Percentiles rank a stretch among this genome's conserved stretches.
Conservation (phyloP, 53 echinoderm and acorn worm genomes). For the Patiria pectinifera region DNA sequence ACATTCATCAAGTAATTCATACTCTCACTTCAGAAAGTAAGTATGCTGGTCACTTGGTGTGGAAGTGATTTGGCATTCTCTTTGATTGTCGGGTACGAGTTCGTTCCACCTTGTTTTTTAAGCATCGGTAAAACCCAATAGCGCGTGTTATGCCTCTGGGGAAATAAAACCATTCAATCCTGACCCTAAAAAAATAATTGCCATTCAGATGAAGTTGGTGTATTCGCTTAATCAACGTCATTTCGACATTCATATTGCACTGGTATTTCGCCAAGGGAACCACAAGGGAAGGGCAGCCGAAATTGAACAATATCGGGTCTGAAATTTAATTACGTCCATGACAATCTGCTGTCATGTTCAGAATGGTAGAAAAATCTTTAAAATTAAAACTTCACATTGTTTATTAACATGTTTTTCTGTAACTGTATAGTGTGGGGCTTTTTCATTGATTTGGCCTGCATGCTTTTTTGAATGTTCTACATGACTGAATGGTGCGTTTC, state of each 20-base stretch:
- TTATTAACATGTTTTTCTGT: neutral
- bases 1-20: neutral
- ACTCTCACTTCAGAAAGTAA: neutral
- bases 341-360: neutral
- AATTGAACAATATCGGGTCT: neutral
- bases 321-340: neutral
- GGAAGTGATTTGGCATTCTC: neutral
- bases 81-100: neutral
- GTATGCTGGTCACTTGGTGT: neutral
- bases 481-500: too few species aligned
- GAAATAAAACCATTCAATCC: slow-evolving; percentile 22
- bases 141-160: slow-evolving; percentile 49
- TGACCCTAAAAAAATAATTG: neutral
- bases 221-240: neutral
- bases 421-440: too few species aligned
- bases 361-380: neutral
- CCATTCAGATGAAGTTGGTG: neutral
- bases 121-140: slow-evolving; percentile 4
- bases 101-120: slow-evolving; percentile 42
- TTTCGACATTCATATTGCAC: neutral
- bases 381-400: neutral
- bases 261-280: neutral
- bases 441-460: too few species aligned
- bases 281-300: neutral
- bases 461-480: too few species aligned